These are phyloP conservation scores for Paracyclopina nana DNA, from an alignment of 1,140 invertebrate species.

Conservation along the genomic window DNA sequence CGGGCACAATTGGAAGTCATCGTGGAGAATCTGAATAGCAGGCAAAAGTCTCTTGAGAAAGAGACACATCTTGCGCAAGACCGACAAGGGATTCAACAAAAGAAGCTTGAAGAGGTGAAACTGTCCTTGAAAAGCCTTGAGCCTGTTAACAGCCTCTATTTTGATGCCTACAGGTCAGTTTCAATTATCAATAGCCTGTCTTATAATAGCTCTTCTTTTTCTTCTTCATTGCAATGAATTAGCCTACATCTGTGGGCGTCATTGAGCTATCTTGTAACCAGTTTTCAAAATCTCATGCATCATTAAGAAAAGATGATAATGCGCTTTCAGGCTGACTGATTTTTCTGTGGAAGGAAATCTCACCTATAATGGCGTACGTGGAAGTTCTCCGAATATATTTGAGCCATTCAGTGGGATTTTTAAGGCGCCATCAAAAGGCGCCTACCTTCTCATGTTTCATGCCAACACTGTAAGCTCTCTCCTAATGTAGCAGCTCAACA, in stretches of 20 bases:
- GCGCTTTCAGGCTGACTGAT: background rate
- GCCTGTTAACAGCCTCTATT: background rate
- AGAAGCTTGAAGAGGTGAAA: too few relatives aligned
- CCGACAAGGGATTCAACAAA: too few relatives aligned
- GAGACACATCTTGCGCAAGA: too few relatives aligned
- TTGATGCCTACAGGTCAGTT: slow-evolving; percentile 1
- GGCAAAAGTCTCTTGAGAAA: too few relatives aligned
- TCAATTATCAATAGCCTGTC: too few relatives aligned
- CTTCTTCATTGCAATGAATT: background rate
- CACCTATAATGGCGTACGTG: background rate
- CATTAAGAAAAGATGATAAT: background rate
- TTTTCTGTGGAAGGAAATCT: background rate
- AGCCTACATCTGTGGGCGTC: background rate
- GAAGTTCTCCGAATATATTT: background rate
- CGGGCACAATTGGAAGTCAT: too few relatives aligned
- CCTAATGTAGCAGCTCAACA: background rate
- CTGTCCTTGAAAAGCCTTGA: too few relatives aligned
- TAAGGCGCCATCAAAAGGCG: background rate
- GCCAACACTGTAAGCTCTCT: slow-evolving; percentile 8
- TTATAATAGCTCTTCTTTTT: too few relatives aligned
- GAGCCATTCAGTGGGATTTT: background rate
- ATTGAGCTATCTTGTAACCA: background rate
- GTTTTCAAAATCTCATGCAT: background rate
- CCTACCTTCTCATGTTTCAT: background rate
- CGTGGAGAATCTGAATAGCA: too few relatives aligned